Percentiles rank a stretch among this genome's conserved stretches.
phyloP scores from a whole-genome alignment of 2,888 invertebrate genomes.

The Aphidoletes aphidimyza region DNA sequence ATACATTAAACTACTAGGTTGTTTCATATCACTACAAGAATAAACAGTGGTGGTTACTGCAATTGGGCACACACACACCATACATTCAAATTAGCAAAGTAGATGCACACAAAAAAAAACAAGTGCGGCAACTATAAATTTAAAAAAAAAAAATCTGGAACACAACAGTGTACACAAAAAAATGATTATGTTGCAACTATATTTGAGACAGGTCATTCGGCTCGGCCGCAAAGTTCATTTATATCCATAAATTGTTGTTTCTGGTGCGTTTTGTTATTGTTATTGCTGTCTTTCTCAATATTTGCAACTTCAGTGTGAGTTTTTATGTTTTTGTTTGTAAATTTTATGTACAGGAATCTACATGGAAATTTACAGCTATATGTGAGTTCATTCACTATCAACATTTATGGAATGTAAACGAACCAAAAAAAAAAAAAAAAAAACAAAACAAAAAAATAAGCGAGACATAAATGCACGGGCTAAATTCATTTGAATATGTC shows the following conservation, averaged over 20 bases:
- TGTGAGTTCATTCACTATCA: slow-evolving; percentile 23
- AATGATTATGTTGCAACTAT: slow-evolving; percentile 33
- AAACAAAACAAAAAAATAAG: neutral
- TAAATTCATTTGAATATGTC: slow-evolving; percentile 45
- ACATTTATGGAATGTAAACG: slow-evolving; percentile 27
- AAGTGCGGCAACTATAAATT: neutral
- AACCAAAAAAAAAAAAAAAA: neutral
- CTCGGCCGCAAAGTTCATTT: slow-evolving; percentile 38
- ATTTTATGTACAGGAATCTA: neutral
- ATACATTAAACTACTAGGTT: too few relatives aligned
- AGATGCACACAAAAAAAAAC: slow-evolving; percentile 11
- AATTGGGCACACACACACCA: too few relatives aligned
- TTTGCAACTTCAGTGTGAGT: neutral
- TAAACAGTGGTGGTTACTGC: too few relatives aligned
- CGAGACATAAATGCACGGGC: neutral
- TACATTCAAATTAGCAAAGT: neutral
- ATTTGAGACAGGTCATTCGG: slow-evolving; percentile 45
- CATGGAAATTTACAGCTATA: slow-evolving; percentile 19
- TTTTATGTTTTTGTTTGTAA: neutral
- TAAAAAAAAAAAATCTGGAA: slow-evolving; percentile 3
- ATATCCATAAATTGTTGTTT: slow-evolving; percentile 14
- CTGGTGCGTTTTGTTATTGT: neutral
- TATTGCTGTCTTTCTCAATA: neutral
- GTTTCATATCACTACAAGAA: too few relatives aligned
- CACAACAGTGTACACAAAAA: neutral